A percentile compares a stretch with the other conserved stretches of the same genome.
Conservation (phyloP, 2,888 invertebrate species). For the Xylocampa areola region DNA sequence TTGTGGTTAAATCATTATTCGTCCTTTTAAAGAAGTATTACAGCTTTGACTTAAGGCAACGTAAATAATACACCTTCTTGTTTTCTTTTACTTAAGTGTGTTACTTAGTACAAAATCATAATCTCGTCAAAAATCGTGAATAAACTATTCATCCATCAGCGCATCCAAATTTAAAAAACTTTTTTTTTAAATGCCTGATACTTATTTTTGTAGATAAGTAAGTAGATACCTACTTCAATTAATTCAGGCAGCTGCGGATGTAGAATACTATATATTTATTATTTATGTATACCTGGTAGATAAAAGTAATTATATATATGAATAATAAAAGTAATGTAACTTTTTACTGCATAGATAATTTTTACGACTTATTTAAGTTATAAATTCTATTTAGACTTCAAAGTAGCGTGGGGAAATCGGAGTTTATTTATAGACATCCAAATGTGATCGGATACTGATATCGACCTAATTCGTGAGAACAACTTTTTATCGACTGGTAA, state of each 20-base stretch:
- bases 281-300: too few relatives aligned
- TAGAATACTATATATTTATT: too few relatives aligned
- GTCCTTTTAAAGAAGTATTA: conserved; percentile 22
- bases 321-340: conserved; percentile 32
- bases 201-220: too few relatives aligned
- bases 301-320: conserved; percentile 11
- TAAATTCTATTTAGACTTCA: conserved; percentile 37
- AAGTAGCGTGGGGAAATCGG: conserved; percentile 38
- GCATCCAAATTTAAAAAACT: too few relatives aligned
- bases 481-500: conserved; percentile 23
- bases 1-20: conserved; percentile 31
- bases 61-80: neutral
- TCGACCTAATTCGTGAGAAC: conserved; percentile 39
- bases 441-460: conserved; percentile 37
- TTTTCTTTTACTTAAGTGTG: too few relatives aligned
- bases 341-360: conserved; percentile 29
- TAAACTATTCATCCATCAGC: too few relatives aligned
- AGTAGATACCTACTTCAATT: too few relatives aligned
- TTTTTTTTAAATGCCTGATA: too few relatives aligned
- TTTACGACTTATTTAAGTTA: conserved; percentile 31
- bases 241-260: conserved; percentile 1
- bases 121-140: too few relatives aligned
- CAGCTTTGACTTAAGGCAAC: neutral
- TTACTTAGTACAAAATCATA: too few relatives aligned
- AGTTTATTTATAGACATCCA: conserved; percentile 50